Conservation (phyloP, 2,888 invertebrate species). For the Platycheirus albimanus region DNA sequence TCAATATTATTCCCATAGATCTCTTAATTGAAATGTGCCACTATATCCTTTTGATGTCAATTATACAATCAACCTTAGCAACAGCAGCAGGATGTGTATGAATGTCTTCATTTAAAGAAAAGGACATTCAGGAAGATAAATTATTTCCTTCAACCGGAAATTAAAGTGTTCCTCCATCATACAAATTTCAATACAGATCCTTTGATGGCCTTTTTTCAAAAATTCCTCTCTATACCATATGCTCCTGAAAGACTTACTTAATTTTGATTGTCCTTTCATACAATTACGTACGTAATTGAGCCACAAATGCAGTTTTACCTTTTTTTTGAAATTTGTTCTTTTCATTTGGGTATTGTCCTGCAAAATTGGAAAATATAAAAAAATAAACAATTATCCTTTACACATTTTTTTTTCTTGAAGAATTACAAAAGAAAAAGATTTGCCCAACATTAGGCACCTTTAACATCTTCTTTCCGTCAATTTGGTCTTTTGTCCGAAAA, state of each 20-base stretch:
- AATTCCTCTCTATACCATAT: constrained; percentile 45
- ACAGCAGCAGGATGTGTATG: constrained; percentile 29
- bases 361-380: constrained; percentile 10
- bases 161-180: neutral
- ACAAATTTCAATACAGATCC: neutral
- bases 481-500: constrained; percentile 53
- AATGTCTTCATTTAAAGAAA: constrained; percentile 29
- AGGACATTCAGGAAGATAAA: constrained; percentile 3
- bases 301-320: constrained; percentile 39
- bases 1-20: constrained; percentile 12
- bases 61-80: neutral
- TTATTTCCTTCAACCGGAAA: constrained; percentile 38
- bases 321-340: constrained; percentile 31
- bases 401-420: constrained; percentile 25
- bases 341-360: constrained; percentile 41
- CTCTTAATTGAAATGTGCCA: constrained; percentile 17
- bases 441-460: constrained; percentile 63
- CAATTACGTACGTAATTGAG: constrained; percentile 66
- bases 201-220: constrained; percentile 17
- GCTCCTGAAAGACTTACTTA: constrained; percentile 38
- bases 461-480: constrained; percentile 66
- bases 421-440: constrained; percentile 23
- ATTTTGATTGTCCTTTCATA: constrained; percentile 22
- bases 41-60: neutral
- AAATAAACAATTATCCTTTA: constrained; percentile 36